These are phyloP conservation scores for Drosophila ezoana DNA, from an alignment of 2,888 invertebrate genomes.

Conservation along the genomic window DNA sequence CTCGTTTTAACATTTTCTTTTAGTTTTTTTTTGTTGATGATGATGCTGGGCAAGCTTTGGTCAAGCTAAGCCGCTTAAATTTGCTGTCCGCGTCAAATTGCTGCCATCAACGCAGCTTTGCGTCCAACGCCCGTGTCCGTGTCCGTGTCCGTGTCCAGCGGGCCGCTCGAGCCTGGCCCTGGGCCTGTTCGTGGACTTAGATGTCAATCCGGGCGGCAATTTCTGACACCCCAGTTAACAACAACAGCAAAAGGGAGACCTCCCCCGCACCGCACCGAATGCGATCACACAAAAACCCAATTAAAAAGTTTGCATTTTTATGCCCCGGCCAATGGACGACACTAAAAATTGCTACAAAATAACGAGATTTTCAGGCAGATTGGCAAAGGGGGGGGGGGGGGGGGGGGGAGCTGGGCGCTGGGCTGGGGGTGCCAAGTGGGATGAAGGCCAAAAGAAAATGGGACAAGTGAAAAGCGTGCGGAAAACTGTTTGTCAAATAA, in stretches of 20 bases:
- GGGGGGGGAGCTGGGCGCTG: too few species aligned
- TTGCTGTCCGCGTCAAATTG: constrained; percentile 73
- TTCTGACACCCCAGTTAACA: constrained; percentile 35
- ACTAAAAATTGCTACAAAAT: constrained; percentile 62
- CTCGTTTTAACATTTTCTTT: not conserved
- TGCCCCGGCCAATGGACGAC: constrained; percentile 56
- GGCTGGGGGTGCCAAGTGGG: too few species aligned
- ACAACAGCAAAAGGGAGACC: not conserved
- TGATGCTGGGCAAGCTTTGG: constrained; percentile 53
- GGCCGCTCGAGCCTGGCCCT: not conserved
- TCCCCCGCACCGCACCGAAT: constrained; percentile 27
- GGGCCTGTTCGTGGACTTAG: constrained; percentile 30
- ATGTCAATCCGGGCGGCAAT: constrained; percentile 51
- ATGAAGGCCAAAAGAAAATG: constrained; percentile 1
- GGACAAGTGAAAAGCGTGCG: constrained; percentile 59
- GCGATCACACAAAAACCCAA: constrained; percentile 77
- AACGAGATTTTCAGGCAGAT: constrained; percentile 57
- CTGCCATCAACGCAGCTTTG: constrained; percentile 73
- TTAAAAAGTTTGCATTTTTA: constrained; percentile 80
- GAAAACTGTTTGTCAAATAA: constrained; percentile 80
- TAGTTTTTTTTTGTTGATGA: constrained; percentile 3
- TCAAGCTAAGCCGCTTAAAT: constrained; percentile 77
- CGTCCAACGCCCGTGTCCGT: constrained; percentile 10
- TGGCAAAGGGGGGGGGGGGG: constrained; percentile 25
- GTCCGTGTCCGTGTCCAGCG: not conserved